A percentile compares a stretch with the other conserved stretches of the same genome.
phyloP scores from a whole-genome alignment of 2,113 vertebrate genomes.

The Rhea americana region DNA sequence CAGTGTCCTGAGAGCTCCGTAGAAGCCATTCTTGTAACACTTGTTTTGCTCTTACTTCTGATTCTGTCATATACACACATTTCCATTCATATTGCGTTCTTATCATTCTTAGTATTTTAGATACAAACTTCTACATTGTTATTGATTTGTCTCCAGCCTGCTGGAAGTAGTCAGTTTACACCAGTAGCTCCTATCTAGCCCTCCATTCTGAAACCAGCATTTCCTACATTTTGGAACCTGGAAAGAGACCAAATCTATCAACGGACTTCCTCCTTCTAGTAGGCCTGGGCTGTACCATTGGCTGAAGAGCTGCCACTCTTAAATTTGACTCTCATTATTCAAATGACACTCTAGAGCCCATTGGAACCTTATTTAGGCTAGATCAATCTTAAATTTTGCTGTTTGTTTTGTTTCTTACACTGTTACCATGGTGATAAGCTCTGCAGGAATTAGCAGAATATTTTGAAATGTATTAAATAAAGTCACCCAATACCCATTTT shows the following conservation, averaged over 20 bases:
- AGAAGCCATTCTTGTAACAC: background rate
- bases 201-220: background rate
- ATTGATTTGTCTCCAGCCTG: background rate
- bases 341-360: background rate
- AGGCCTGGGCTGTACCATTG: background rate
- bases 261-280: background rate
- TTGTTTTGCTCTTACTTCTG: background rate
- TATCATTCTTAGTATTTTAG: background rate
- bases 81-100: background rate
- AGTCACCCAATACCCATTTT: background rate
- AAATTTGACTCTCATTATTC: background rate
- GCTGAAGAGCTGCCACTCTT: background rate
- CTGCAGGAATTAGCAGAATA: conserved; percentile 25
- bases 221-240: background rate
- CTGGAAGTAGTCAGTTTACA: background rate
- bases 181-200: background rate
- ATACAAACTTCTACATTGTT: background rate
- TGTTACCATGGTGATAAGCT: conserved; percentile 44
- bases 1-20: background rate
- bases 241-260: background rate
- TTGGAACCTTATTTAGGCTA: background rate
- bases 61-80: accelerated
- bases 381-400: background rate
- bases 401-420: conserved; percentile 13
- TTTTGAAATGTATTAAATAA: background rate